Conservation (phyloP, 2,113 vertebrate genomes). For the Oreotrochilus melanogaster region DNA sequence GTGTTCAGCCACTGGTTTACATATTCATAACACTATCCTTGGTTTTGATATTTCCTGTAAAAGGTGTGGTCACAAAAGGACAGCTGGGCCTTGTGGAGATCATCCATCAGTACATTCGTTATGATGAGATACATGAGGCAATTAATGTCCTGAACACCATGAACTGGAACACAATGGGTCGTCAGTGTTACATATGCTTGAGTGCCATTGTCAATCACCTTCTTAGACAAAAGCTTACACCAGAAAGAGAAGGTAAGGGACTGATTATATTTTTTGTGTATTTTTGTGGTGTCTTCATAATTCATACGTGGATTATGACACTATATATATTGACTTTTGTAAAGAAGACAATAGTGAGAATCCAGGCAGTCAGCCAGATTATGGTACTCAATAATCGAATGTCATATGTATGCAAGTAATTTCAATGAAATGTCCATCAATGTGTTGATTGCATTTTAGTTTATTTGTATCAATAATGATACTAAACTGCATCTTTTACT, state of each 20-base stretch:
- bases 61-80: constrained; percentile 86
- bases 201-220: constrained; percentile 90
- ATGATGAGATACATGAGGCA: constrained; percentile 84
- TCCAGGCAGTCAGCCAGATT: neutral
- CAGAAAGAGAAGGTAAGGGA: constrained; percentile 85
- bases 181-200: constrained; percentile 84
- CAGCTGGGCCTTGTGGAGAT: constrained; percentile 85
- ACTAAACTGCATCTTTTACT: neutral
- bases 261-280: neutral
- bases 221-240: constrained; percentile 88
- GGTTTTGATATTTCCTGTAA: constrained; percentile 11
- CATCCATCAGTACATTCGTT: constrained; percentile 86
- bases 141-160: constrained; percentile 88
- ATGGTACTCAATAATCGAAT: neutral
- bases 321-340: neutral
- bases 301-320: neutral
- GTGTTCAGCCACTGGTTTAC: neutral
- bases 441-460: neutral
- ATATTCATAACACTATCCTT: neutral
- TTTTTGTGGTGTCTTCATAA: neutral
- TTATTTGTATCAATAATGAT: neutral
- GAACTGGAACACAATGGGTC: constrained; percentile 90
- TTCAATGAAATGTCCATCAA: neutral
- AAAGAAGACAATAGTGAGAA: neutral
- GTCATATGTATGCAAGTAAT: neutral